phyloP scores from a whole-genome alignment of 2,888 invertebrate species.

The Thymelicus lineola region DNA sequence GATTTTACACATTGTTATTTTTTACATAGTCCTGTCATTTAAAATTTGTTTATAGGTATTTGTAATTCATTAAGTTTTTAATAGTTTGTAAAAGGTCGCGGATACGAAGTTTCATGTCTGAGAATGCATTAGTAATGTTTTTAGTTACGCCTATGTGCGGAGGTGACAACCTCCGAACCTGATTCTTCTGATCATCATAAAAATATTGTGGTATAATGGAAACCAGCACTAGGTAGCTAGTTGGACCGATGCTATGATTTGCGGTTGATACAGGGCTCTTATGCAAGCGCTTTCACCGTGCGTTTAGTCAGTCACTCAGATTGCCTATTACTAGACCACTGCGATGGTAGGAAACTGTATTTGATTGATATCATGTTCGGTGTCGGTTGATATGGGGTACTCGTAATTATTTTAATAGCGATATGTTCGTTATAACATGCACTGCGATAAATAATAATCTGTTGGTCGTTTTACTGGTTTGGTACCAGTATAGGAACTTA shows the following conservation, averaged over 20 bases:
- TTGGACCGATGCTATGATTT: conserved; percentile 65
- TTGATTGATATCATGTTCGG: conserved; percentile 35
- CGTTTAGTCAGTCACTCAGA: conserved; percentile 74
- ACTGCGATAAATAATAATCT: not conserved
- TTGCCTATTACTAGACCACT: conserved; percentile 70
- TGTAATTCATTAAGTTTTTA: no score
- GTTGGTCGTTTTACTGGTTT: not conserved
- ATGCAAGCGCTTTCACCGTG: conserved; percentile 79
- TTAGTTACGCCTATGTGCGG: no score
- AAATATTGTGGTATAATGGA: not conserved
- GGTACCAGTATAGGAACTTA: no score
- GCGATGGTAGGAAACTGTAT: conserved; percentile 34
- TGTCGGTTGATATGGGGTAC: conserved; percentile 29
- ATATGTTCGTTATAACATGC: conserved; percentile 4
- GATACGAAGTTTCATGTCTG: no score
- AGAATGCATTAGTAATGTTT: no score
- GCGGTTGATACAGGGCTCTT: conserved; percentile 72
- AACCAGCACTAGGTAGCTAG: conserved; percentile 8
- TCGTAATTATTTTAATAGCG: conserved; percentile 36
- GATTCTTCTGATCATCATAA: not conserved
- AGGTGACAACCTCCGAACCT: no score
- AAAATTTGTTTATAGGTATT: no score
- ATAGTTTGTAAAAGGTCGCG: no score
- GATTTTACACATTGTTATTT: no score
- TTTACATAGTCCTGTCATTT: no score